Evolutionary conservation across 2,888 invertebrate species (phyloP).

Genomic region (Uropetala carovei): DNA sequence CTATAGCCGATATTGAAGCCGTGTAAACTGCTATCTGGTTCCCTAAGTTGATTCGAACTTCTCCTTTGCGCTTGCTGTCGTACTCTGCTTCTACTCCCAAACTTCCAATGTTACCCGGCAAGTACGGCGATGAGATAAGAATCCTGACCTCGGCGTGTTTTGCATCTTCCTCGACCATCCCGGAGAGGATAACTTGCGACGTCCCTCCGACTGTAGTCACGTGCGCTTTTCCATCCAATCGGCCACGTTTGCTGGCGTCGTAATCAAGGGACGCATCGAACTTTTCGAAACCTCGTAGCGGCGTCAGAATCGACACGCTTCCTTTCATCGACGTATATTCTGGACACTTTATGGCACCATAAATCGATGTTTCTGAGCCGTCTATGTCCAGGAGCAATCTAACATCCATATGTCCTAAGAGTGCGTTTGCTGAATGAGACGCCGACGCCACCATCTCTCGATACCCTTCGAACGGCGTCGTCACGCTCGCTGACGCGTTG

Average conservation of each 20-base stretch:
- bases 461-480: conserved; percentile 1
- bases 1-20: background rate
- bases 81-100: conserved; percentile 42
- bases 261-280: conserved; percentile 15
- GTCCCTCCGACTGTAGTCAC: background rate
- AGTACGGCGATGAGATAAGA: conserved; percentile 23
- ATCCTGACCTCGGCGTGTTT: conserved; percentile 27
- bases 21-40: conserved; percentile 37
- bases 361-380: conserved; percentile 26
- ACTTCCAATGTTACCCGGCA: conserved; percentile 40
- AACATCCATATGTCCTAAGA: background rate
- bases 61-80: background rate
- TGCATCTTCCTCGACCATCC: conserved; percentile 10
- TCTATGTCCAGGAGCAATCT: conserved; percentile 10
- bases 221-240: conserved; percentile 29
- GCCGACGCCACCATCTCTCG: background rate
- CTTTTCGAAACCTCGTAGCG: conserved; percentile 39
- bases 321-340: conserved; percentile 8
- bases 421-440: background rate
- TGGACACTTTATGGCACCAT: background rate
- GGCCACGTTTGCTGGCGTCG: conserved; percentile 41
- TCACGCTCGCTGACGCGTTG: conserved; percentile 10
- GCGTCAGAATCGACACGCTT: background rate
- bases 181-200: conserved; percentile 22
- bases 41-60: conserved; percentile 27